Evolutionary conservation across 2,888 invertebrate species (phyloP).

Genomic region (Nezara viridula): DNA sequence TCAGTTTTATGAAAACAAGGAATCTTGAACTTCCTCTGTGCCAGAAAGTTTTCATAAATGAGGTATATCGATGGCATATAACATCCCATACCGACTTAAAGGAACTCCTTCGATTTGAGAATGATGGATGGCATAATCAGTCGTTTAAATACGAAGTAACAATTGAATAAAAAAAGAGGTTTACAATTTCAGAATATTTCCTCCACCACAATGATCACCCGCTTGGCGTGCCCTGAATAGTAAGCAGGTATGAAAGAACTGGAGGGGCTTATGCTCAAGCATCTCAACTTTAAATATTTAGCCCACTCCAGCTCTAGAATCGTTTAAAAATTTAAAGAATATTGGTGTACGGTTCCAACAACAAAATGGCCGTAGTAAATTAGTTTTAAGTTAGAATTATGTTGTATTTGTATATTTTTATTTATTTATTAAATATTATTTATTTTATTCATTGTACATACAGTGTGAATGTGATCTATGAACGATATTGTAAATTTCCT

Average conservation of each 20-base stretch:
- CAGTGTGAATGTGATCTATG: no score
- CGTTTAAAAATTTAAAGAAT: neutral
- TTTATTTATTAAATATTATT: no score
- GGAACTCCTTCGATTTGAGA: neutral
- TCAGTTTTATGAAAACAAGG: no score
- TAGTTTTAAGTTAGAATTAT: neutral
- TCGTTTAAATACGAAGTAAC: neutral
- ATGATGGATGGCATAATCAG: neutral
- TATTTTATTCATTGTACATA: no score
- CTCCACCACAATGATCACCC: neutral
- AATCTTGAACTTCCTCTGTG: no score
- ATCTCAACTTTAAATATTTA: neutral
- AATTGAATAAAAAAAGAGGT: neutral
- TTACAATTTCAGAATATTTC: neutral
- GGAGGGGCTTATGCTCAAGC: neutral
- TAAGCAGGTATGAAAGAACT: slow-evolving; percentile 1
- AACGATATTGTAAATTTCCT: no score
- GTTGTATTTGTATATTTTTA: no score
- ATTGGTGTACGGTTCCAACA: no score
- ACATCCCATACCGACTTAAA: neutral
- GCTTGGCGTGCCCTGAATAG: neutral
- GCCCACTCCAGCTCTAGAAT: neutral
- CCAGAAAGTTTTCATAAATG: no score
- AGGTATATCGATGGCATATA: no score
- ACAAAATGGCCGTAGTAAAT: no score